phyloP scores from a whole-genome alignment of 2,797 vertebrate genomes.

The Argya squamiceps region DNA sequence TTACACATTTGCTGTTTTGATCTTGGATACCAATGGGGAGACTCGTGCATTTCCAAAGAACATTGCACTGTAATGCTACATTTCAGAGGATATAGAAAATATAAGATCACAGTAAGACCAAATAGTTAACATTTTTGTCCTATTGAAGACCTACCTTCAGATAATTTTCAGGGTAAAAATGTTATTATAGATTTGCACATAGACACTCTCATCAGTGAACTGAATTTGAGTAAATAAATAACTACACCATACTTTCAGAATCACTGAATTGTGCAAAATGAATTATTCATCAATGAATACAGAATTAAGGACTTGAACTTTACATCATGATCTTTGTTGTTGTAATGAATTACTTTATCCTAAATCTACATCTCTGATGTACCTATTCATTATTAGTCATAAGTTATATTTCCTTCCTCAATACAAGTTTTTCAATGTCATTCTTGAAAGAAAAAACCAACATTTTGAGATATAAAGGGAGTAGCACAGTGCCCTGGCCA shows the following conservation, averaged over 20 bases:
- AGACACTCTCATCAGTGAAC: background rate
- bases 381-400: background rate
- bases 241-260: background rate
- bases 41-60: background rate
- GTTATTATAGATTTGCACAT: background rate
- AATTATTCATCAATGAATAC: background rate
- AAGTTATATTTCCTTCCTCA: background rate
- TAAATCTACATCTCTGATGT: background rate
- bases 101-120: background rate
- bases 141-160: background rate
- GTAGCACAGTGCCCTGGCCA: fast-evolving
- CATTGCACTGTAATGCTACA: background rate
- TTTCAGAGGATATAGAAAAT: background rate
- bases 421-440: background rate
- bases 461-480: background rate
- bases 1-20: background rate
- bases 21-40: background rate
- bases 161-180: background rate
- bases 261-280: background rate
- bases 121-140: background rate
- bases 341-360: background rate
- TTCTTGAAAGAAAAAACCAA: background rate
- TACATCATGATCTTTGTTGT: background rate
- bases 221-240: background rate
- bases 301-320: background rate